Conservation (phyloP, 2,888 invertebrate species). For the Drosophila colorata region DNA sequence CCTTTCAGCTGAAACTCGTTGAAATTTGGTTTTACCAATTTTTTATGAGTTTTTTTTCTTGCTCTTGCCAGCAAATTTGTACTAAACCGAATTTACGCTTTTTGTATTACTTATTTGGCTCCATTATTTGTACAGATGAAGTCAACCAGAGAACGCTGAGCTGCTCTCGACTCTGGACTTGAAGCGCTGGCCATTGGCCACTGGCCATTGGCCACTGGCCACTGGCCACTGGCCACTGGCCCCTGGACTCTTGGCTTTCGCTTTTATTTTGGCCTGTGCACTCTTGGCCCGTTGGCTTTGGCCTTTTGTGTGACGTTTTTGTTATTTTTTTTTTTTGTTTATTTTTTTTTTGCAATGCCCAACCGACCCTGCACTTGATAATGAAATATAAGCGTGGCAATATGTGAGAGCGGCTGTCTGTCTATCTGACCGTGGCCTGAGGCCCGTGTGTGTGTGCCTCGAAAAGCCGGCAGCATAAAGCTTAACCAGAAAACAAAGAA, state of each 20-base stretch:
- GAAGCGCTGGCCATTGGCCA: neutral
- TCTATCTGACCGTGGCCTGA: constrained; percentile 11
- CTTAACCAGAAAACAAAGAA: constrained; percentile 43
- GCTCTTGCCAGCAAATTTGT: constrained; percentile 63
- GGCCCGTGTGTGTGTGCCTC: constrained; percentile 22
- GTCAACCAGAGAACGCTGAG: constrained; percentile 53
- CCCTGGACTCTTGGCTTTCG: constrained; percentile 25
- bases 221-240: neutral
- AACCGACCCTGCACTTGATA: constrained; percentile 67
- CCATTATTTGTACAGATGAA: constrained; percentile 71
- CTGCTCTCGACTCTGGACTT: constrained; percentile 18
- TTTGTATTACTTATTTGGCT: constrained; percentile 77
- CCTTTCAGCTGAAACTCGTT: constrained; percentile 46
- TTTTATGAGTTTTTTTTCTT: constrained; percentile 8
- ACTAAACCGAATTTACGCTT: constrained; percentile 73
- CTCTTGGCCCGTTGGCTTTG: constrained; percentile 51
- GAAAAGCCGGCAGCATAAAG: constrained; percentile 49
- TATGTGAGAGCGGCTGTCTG: constrained; percentile 38
- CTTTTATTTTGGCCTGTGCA: constrained; percentile 35
- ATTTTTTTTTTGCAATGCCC: constrained; percentile 43
- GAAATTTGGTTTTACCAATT: constrained; percentile 43
- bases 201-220: neutral
- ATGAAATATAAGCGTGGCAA: constrained; percentile 72
- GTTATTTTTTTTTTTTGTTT: neutral
- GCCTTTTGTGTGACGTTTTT: constrained; percentile 61